Conservation (phyloP, 2,888 invertebrate species). For the Drepana falcataria region DNA sequence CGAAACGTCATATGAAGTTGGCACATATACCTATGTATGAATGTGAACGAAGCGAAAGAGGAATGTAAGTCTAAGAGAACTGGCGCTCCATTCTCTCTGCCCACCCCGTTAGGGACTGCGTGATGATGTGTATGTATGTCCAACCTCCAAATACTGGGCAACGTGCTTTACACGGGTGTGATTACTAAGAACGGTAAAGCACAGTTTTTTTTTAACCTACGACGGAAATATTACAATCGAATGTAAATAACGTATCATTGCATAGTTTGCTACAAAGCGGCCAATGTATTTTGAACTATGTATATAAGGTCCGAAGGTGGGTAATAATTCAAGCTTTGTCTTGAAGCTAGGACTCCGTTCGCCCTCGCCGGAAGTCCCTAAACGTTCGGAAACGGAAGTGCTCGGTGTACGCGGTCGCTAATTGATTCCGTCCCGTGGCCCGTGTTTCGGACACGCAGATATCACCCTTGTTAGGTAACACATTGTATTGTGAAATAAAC, state of each 20-base stretch:
- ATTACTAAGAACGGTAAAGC: slow-evolving; percentile 22
- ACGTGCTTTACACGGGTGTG: slow-evolving; percentile 38
- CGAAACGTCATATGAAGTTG: too few relatives aligned
- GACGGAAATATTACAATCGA: neutral
- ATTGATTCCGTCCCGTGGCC: slow-evolving; percentile 62
- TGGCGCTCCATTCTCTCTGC: too few relatives aligned
- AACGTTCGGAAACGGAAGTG: slow-evolving; percentile 73
- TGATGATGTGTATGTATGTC: too few relatives aligned
- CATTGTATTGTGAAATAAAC: slow-evolving; percentile 17
- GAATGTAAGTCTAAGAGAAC: too few relatives aligned
- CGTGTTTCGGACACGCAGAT: slow-evolving; percentile 28
- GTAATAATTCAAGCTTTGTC: neutral
- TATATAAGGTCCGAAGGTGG: neutral
- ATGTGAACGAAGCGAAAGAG: too few relatives aligned
- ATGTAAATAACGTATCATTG: neutral
- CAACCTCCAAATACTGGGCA: slow-evolving; percentile 17
- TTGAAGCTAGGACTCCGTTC: slow-evolving; percentile 21
- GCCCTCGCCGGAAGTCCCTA: slow-evolving; percentile 68
- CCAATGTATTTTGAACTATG: neutral
- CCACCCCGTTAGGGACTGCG: too few relatives aligned
- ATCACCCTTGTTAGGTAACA: slow-evolving; percentile 51
- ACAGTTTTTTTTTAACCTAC: slow-evolving; percentile 1
- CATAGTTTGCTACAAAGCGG: slow-evolving; percentile 4
- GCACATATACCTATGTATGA: too few relatives aligned
- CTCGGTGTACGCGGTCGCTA: slow-evolving; percentile 62